phyloP scores from a whole-genome alignment of 1,140 invertebrate species.

The Macrostomum lignano region DNA sequence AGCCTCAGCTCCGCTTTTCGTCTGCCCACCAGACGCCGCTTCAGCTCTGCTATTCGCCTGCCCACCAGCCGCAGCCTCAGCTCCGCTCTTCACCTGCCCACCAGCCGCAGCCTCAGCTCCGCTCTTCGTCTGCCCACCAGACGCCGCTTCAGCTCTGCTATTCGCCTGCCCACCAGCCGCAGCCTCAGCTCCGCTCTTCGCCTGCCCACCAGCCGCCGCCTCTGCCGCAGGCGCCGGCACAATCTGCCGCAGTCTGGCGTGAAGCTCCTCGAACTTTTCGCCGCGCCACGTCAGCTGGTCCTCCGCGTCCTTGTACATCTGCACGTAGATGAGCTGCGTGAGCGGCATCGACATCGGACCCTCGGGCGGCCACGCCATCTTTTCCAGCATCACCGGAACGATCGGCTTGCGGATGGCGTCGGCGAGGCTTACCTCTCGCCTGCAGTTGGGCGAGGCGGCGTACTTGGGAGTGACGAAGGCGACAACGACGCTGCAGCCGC shows the following conservation, averaged over 20 bases:
- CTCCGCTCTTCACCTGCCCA: too few species aligned
- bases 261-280: neutral
- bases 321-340: constrained; percentile 15
- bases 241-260: neutral
- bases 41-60: too few species aligned
- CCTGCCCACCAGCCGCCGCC: too few species aligned
- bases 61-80: too few species aligned
- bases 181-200: too few species aligned
- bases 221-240: too few species aligned
- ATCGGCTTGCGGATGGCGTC: constrained; percentile 19
- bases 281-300: neutral
- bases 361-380: constrained; percentile 15
- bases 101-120: too few species aligned
- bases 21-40: too few species aligned
- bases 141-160: too few species aligned
- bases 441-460: constrained; percentile 16
- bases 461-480: constrained; percentile 19
- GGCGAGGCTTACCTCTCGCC: constrained; percentile 16
- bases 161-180: too few species aligned
- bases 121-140: too few species aligned
- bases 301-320: constrained; percentile 10
- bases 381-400: constrained; percentile 16
- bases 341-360: constrained; percentile 20
- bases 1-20: too few species aligned
- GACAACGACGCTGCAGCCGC: constrained; percentile 14